Evolutionary conservation across 2,888 invertebrate species (phyloP).

Genomic region (Lottia gigantea): DNA sequence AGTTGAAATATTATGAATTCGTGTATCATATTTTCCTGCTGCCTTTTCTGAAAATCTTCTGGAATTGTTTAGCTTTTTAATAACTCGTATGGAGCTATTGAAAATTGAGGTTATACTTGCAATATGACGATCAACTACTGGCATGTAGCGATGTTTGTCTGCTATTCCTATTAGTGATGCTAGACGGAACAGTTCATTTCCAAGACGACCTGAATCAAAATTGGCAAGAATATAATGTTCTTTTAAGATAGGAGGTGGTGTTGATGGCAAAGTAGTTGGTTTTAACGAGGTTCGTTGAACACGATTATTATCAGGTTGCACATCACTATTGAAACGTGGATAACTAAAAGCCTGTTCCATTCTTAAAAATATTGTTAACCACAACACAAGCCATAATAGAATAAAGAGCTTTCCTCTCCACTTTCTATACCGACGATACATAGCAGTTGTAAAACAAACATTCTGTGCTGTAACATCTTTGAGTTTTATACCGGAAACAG

Average conservation of each 20-base stretch:
- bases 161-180: conserved; percentile 42
- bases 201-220: conserved; percentile 37
- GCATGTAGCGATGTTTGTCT: conserved; percentile 34
- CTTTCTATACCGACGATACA: too few relatives aligned
- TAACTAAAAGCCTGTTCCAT: too few relatives aligned
- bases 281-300: too few relatives aligned
- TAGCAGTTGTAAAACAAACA: too few relatives aligned
- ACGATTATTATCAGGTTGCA: too few relatives aligned
- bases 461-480: too few relatives aligned
- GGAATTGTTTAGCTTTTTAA: conserved; percentile 19
- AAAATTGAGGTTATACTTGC: conserved; percentile 33
- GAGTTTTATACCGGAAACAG: too few relatives aligned
- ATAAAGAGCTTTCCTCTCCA: too few relatives aligned
- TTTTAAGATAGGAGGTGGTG: background rate
- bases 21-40: conserved; percentile 29
- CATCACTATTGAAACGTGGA: too few relatives aligned
- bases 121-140: conserved; percentile 24
- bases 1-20: conserved; percentile 25
- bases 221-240: background rate
- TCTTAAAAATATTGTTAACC: too few relatives aligned
- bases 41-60: conserved; percentile 23
- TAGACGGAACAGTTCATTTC: conserved; percentile 47
- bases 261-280: too few relatives aligned
- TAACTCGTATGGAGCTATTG: conserved; percentile 23
- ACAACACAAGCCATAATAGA: too few relatives aligned